These are phyloP conservation scores for Netelia virgata DNA, from an alignment of 2,888 invertebrate species.

Conservation along the genomic window DNA sequence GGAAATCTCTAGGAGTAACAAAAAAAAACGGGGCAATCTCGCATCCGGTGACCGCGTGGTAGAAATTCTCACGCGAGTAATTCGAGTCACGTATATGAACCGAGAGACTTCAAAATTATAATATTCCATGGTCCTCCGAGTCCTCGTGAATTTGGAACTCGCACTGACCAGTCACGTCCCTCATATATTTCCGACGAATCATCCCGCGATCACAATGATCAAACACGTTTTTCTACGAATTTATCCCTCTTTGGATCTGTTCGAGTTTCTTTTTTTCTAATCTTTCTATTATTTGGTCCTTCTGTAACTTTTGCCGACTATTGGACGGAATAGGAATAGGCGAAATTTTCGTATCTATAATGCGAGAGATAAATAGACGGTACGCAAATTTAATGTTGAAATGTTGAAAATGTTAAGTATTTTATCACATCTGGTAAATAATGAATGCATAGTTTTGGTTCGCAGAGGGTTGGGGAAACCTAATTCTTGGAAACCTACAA, in stretches of 20 bases:
- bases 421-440: neutral
- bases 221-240: constrained; percentile 58
- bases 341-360: constrained; percentile 17
- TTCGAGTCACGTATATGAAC: constrained; percentile 73
- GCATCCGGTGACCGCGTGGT: constrained; percentile 66
- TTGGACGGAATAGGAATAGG: constrained; percentile 27
- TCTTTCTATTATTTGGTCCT: constrained; percentile 5
- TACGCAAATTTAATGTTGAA: neutral
- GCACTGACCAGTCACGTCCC: constrained; percentile 37
- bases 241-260: constrained; percentile 7
- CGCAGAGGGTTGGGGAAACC: neutral
- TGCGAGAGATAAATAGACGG: neutral
- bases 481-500: neutral
- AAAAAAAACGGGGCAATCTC: constrained; percentile 43
- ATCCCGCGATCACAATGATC: constrained; percentile 43
- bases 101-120: constrained; percentile 48
- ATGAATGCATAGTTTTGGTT: neutral
- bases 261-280: constrained; percentile 30
- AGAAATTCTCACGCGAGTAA: constrained; percentile 70
- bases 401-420: neutral
- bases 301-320: neutral
- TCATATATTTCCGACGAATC: constrained; percentile 21
- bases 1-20: constrained; percentile 25
- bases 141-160: constrained; percentile 48
- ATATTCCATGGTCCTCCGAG: constrained; percentile 34